A percentile compares a stretch with the other conserved stretches of the same genome.
phyloP scores from a whole-genome alignment of 2,113 vertebrate species.

The Urocitellus parryii region DNA sequence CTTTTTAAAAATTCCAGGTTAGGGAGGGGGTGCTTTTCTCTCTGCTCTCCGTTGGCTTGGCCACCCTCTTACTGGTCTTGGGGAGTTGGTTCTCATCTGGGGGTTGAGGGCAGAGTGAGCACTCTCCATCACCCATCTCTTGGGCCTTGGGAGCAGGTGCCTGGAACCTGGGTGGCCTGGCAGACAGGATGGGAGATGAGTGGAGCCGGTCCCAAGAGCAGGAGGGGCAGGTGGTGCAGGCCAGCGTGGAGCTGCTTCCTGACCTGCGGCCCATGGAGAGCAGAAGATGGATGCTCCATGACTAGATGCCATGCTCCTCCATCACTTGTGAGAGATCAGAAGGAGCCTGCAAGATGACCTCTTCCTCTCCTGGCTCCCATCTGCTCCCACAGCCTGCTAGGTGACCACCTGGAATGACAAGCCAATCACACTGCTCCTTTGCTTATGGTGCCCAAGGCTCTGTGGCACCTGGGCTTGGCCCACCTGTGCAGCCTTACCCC shows the following conservation, averaged over 20 bases:
- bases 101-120: rapidly evolving
- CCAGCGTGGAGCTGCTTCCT: neutral
- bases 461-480: no score
- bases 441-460: neutral
- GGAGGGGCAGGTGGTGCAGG: neutral
- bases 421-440: neutral
- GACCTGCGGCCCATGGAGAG: neutral
- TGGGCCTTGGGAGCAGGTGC: neutral
- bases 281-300: neutral
- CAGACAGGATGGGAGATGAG: neutral
- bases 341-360: neutral
- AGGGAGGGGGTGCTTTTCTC: conserved; percentile 29
- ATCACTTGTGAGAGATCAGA: neutral
- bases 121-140: neutral
- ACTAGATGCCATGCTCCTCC: neutral
- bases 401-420: neutral
- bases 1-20: neutral
- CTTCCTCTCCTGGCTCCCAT: neutral
- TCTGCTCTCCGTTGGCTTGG: no score
- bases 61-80: neutral
- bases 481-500: neutral
- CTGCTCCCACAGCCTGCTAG: neutral
- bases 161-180: neutral
- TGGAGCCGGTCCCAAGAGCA: neutral
- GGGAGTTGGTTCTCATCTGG: conserved; percentile 43